phyloP scores from a whole-genome alignment of 2,113 vertebrate genomes.

The Lepus americanus region DNA sequence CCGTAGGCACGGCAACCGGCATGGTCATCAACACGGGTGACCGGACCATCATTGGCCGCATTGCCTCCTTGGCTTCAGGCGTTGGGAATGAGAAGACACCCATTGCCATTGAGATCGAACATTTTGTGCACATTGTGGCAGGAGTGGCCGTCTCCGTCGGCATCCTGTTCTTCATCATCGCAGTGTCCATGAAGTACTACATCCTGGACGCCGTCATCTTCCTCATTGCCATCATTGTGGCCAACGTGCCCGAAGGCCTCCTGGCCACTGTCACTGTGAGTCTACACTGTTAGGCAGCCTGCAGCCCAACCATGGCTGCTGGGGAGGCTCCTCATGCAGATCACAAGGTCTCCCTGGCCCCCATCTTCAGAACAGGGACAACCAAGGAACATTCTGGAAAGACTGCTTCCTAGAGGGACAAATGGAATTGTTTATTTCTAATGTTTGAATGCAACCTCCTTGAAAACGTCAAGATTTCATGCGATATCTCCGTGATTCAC shows the following conservation, averaged over 20 bases:
- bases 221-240: conserved; percentile 92
- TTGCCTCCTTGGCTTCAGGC: conserved; percentile 88
- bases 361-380: not conserved
- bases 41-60: conserved; percentile 89
- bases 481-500: not conserved
- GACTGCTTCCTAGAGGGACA: not conserved
- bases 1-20: conserved; percentile 88
- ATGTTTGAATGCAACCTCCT: not conserved
- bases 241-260: conserved; percentile 91
- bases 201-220: conserved; percentile 90
- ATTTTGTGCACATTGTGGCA: conserved; percentile 91
- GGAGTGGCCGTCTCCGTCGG: conserved; percentile 88
- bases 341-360: not conserved
- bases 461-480: conserved; percentile 23
- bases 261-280: conserved; percentile 91
- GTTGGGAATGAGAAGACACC: conserved; percentile 90
- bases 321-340: rapidly evolving
- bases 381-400: not conserved
- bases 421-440: not conserved
- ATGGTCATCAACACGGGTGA: conserved; percentile 91
- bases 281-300: not conserved
- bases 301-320: rapidly evolving
- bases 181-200: conserved; percentile 86
- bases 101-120: conserved; percentile 90
- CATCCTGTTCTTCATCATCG: conserved; percentile 90